Conservation (phyloP, 2,113 vertebrate genomes). For the Helogale parvula region DNA sequence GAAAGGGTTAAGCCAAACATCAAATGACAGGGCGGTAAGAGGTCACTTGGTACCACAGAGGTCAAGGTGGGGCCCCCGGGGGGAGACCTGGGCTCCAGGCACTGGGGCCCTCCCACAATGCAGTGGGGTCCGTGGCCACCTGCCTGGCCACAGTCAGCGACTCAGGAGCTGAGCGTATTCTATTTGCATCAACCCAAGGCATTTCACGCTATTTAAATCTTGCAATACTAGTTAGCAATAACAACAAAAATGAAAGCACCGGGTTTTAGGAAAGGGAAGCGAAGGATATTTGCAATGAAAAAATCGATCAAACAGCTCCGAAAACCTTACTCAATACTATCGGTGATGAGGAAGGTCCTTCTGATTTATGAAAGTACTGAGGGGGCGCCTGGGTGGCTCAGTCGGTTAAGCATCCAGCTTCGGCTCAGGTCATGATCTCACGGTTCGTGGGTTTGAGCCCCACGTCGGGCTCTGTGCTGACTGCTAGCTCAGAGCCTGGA, state of each 20-base stretch:
- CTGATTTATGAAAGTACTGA: too few relatives aligned
- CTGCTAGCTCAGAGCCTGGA: too few relatives aligned
- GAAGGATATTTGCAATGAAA: conserved; percentile 46
- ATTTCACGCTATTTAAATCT: neutral
- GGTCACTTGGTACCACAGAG: neutral
- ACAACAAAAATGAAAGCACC: neutral
- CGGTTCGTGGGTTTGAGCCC: too few relatives aligned
- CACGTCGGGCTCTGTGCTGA: too few relatives aligned
- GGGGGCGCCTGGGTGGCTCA: too few relatives aligned
- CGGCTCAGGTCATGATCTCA: too few relatives aligned
- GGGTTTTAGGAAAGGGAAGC: neutral
- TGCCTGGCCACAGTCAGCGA: neutral
- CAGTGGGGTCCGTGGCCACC: neutral
- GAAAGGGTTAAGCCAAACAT: neutral
- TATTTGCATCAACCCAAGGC: neutral
- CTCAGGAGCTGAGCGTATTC: fast-evolving
- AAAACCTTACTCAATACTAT: neutral
- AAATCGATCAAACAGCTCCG: neutral
- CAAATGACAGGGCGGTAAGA: neutral
- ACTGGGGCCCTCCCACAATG: neutral
- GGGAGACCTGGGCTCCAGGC: neutral
- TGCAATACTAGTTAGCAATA: neutral
- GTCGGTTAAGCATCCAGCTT: too few relatives aligned
- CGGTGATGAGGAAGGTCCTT: neutral
- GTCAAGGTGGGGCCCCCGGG: neutral